Base-by-base conservation (phyloP, 2,888 invertebrate species). In the Galerucella nymphaeae region DNA sequence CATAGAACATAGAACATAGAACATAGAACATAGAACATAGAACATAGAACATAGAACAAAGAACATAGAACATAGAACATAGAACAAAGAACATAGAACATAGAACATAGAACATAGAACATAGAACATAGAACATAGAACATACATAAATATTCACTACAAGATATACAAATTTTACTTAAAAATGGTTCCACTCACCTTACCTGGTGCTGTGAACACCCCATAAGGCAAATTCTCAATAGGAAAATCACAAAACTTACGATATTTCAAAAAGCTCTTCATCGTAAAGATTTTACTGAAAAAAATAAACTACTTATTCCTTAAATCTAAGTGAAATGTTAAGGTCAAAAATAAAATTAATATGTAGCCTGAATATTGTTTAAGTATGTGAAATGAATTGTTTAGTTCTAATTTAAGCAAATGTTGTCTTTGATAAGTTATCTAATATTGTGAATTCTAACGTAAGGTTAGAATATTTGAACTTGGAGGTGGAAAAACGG, bases 151-250 rank as follows among this genome's bases (percentile, higher is more conserved):
- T n/a, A n/a, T n/a, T n/a, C n/a, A n/a, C n/a, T n/a, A n/a, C n/a
- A n/a, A n/a, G n/a, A n/a, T n/a, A n/a, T n/a, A 38, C 8, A 38
- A 38, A 30, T 30, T 6, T 30, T 30, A 30, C 30, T 30, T 30
- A 6, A 38, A 38, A 38, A 38, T 9, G 30, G 6, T 38, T 38
- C 18, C 20, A 92, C 96, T 96, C 89, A 98, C 98, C 87, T 97
- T 93, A 75, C 90, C 88, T 63, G 88, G 80, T 0, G 97, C 96
- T 1, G 98, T 97, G 87, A 99, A 99, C 1, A 99, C 93, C 70
- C 99, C 99, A 85, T 97, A 99, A 0, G 99, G 99, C 67, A 99
- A 88, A 90, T 99, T 99, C 88, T 98, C 92, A 76, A 98, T 92
- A 0, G 99, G 95, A 88, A 99, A 99, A 88, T 98, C 95, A 74